phyloP scores from a whole-genome alignment of 37 sponge, comb jelly and placozoan genomes.

The Mnemiopsis leidyi region DNA sequence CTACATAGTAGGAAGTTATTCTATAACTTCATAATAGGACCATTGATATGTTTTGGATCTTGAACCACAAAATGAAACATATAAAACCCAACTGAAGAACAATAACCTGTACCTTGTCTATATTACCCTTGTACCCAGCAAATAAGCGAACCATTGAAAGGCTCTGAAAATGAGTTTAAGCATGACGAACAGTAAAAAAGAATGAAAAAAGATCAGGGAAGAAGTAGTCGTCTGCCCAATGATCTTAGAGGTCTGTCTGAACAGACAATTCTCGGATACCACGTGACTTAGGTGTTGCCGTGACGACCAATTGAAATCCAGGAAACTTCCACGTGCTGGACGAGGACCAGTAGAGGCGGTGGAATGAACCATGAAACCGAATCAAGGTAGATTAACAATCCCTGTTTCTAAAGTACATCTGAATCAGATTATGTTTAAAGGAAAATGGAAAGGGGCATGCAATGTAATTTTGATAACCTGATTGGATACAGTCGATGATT shows the following conservation, averaged over 20 bases:
- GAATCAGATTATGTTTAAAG: neutral
- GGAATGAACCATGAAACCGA: neutral
- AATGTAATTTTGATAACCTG: neutral
- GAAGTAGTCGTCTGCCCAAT: neutral
- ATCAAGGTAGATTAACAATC: neutral
- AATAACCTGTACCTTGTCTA: too few species aligned
- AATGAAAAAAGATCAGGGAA: neutral
- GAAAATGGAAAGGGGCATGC: neutral
- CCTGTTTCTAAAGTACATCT: neutral
- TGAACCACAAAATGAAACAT: too few species aligned
- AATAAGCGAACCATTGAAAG: neutral
- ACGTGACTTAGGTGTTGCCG: neutral
- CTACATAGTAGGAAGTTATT: too few species aligned
- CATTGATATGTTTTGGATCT: too few species aligned
- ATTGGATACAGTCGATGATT: neutral
- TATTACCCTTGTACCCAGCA: too few species aligned
- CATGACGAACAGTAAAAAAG: neutral
- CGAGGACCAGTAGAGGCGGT: neutral
- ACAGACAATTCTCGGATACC: neutral
- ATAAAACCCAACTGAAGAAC: too few species aligned
- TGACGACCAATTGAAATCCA: neutral
- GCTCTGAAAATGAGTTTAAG: neutral
- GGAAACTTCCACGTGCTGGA: neutral
- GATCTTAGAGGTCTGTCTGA: neutral
- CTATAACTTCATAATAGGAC: too few species aligned